Percentiles rank a stretch among this genome's conserved stretches.
Conservation (phyloP, 2,797 vertebrate genomes). For the Danio albolineatus region DNA sequence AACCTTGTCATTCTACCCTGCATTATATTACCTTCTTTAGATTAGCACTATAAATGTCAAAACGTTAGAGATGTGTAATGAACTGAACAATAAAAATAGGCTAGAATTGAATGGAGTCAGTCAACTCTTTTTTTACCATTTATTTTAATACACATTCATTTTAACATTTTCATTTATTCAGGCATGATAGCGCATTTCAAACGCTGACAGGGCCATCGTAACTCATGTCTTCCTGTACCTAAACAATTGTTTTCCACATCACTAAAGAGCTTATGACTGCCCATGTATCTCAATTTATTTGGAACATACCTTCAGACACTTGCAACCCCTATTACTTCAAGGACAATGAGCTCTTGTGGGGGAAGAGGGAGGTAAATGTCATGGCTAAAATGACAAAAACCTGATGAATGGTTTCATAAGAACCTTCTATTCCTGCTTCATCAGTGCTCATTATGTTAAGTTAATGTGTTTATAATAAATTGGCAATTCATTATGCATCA, state of each 20-base stretch:
- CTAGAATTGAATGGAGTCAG: not conserved
- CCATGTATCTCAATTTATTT: slow-evolving; percentile 64
- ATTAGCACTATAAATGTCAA: not conserved
- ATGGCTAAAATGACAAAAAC: slow-evolving; percentile 20
- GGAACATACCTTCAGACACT: slow-evolving; percentile 48
- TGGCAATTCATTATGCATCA: not conserved
- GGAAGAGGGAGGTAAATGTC: slow-evolving; percentile 59
- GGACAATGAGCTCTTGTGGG: slow-evolving; percentile 63
- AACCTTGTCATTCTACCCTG: too few relatives aligned
- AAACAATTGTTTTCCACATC: slow-evolving; percentile 68
- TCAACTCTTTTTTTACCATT: not conserved
- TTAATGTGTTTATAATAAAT: not conserved
- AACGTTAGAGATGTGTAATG: not conserved
- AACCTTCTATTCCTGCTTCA: not conserved
- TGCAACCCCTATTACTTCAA: slow-evolving; percentile 70
- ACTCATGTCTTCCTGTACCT: slow-evolving; percentile 61
- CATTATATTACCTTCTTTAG: too few relatives aligned
- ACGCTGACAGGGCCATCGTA: slow-evolving; percentile 53
- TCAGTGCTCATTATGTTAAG: not conserved
- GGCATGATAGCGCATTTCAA: slow-evolving; percentile 26
- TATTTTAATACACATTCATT: not conserved
- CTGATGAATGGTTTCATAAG: slow-evolving; percentile 4
- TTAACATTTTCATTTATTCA: slow-evolving; percentile 6
- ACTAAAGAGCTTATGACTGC: slow-evolving; percentile 58
- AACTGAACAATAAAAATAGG: not conserved